A percentile compares a stretch with the other conserved stretches of the same genome.
These are phyloP conservation scores for Pelobates cultripes DNA, from an alignment of 2,797 vertebrate species.

Conservation along the genomic window DNA sequence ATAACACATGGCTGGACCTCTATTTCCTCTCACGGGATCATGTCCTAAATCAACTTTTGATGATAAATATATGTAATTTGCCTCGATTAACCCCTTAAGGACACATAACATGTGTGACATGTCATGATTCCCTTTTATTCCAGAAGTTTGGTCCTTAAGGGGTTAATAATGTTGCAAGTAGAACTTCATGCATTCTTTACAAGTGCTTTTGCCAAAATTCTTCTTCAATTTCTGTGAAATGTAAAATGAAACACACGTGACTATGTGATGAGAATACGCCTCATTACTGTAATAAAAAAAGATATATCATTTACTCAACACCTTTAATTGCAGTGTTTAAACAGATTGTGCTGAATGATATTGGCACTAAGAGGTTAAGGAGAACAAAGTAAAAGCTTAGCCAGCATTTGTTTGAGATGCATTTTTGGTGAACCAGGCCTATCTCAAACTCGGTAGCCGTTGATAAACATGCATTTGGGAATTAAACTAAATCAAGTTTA, in stretches of 20 bases:
- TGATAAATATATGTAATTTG: too few relatives aligned
- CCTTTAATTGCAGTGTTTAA: conserved; percentile 42
- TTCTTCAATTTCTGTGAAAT: not conserved
- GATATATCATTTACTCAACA: not conserved
- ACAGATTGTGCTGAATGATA: not conserved
- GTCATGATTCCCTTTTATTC: too few relatives aligned
- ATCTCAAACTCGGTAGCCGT: not conserved
- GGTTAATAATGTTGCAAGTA: too few relatives aligned
- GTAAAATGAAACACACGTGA: not conserved
- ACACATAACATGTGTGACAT: too few relatives aligned
- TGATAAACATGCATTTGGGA: not conserved
- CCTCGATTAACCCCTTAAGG: too few relatives aligned
- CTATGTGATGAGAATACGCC: not conserved
- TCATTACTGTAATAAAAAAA: not conserved
- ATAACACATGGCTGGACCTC: too few relatives aligned
- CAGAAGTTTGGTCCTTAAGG: too few relatives aligned
- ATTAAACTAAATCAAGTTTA: not conserved
- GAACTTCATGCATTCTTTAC: too few relatives aligned
- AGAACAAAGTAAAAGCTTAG: not conserved
- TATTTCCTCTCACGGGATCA: too few relatives aligned
- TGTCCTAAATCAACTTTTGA: too few relatives aligned
- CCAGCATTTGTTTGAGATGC: not conserved
- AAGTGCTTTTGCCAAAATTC: too few relatives aligned
- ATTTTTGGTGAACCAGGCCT: not conserved
- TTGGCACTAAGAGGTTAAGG: not conserved